Base-by-base conservation (phyloP, 2,797 vertebrate species). In the Anguilla anguilla region DNA sequence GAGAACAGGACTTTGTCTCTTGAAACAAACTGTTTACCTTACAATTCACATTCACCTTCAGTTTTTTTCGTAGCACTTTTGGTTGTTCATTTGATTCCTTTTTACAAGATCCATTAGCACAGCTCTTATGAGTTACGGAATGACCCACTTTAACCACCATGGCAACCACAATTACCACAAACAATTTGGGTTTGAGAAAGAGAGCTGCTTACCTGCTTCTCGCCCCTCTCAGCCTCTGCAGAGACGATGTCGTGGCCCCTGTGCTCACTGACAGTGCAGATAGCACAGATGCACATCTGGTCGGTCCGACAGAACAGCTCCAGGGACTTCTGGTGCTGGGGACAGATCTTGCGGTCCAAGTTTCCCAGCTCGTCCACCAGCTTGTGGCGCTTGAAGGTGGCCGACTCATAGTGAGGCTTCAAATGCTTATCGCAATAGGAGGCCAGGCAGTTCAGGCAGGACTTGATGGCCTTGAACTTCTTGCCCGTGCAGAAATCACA, bases 401-500 rank as follows among this genome's bases (percentile, higher is more conserved):
- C 92, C 0, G 96, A 97, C 79, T 96, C 95, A 0, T 95, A 95
- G 89, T 97, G 97, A 0, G 96, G 95, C 90, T 92, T 94, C 89
- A 96, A 92, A 91, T 97, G 97, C 88, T 95, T 96, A 87, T 97
- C 95, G 0, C 97, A 97, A 89, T 96, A 96, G 46, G 96, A 97
- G 0, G 96, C 96, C 94, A 95, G 89, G 90, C 97, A 97, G 90
- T 96, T 96, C 84, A 97, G 94, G 89, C 96, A 97, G 0, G 96
- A 97, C 92, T 97, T 97, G 59, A 96, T 88, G 0, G 97, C 95
- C 86, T 94, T 96, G 28, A 96, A 89, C 85, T 97, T 96, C 91
- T 94, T 95, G 0, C 95, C 93, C 0, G 91, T 90, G 83, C 96
- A 97, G 92, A 96, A 96, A 90, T 97, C 96, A 0, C 97, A 97